Evolutionary conservation across 2,113 vertebrate genomes (phyloP), one percentile per base, ranked within the genome.

Genomic region (Leptodactylus fuscus): DNA sequence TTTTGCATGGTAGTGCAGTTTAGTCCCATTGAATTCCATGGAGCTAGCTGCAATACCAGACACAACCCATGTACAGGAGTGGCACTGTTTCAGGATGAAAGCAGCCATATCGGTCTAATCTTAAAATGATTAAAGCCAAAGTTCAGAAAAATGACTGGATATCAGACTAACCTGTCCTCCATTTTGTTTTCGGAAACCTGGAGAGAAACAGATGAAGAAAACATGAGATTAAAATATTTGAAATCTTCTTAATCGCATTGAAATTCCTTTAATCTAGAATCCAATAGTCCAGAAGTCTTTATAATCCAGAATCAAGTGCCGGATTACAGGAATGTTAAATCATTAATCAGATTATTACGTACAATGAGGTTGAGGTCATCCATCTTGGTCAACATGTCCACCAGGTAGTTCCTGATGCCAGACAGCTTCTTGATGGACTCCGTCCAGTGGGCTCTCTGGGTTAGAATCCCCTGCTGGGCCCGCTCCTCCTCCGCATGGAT

Each of bases 391-490:
- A 99, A 95, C 67, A 87, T 87, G 87, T 93, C 95, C 91, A 99
- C 98, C 90, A 99, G 91, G 87, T 91, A 87, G 46, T 92, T 92
- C 41, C 97, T 96, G 36, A 96, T 95, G 41, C 91, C 85, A 4
- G 92, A 87, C 22, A 99, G 95, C 75, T 92, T 95, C 49, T 89
- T 88, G 87, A 96, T 53, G 0, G 96, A 94, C 83, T 97, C 94
- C 0, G 87, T 89, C 98, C 98, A 99, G 93, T 98, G 97, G 13
- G 89, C 95, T 34, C 75, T 91, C 92, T 99, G 97, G 0, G 97
- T 98, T 80, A 98, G 93, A 89, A 98, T 96, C 65, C 96, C 97
- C 94, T 98, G 96, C 87, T 98, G 96, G 0, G 92, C 95, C 15
- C 95, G 90, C 89, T 99, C 97, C 90, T 98, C 96, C 89, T 99